Conservation (phyloP, 2,888 invertebrate species). For the Apoda limacodes region DNA sequence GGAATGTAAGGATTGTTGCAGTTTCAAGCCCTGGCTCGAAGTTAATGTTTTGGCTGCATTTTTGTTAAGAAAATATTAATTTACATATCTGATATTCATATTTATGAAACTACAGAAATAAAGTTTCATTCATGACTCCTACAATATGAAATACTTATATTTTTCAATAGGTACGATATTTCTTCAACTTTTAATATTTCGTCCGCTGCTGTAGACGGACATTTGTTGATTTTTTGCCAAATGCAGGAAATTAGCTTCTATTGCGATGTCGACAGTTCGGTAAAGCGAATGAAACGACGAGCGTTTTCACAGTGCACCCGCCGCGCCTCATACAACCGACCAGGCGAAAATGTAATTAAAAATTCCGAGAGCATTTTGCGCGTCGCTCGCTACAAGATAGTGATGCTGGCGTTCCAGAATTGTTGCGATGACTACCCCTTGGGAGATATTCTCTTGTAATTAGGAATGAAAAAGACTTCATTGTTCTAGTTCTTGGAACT, state of each 20-base stretch:
- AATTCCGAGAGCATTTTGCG: conserved; percentile 68
- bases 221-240: conserved; percentile 50
- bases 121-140: too few species aligned
- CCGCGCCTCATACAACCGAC: conserved; percentile 56
- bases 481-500: too few species aligned
- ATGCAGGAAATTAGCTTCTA: conserved; percentile 70
- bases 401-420: conserved; percentile 53
- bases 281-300: conserved; percentile 64
- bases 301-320: conserved; percentile 49
- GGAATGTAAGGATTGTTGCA: too few species aligned
- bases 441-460: conserved; percentile 64
- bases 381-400: conserved; percentile 65
- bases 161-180: too few species aligned
- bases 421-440: conserved; percentile 61
- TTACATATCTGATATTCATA: too few species aligned
- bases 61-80: too few species aligned
- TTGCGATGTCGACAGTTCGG: conserved; percentile 68
- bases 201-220: too few species aligned
- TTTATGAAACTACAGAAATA: too few species aligned
- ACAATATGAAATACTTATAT: too few species aligned
- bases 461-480: conserved; percentile 43
- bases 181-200: too few species aligned
- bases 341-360: conserved; percentile 70
- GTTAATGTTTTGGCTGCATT: too few species aligned
- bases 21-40: too few species aligned